Evolutionary conservation across 2,797 vertebrate genomes (phyloP).

Genomic region (Poeciliopsis gracilis): DNA sequence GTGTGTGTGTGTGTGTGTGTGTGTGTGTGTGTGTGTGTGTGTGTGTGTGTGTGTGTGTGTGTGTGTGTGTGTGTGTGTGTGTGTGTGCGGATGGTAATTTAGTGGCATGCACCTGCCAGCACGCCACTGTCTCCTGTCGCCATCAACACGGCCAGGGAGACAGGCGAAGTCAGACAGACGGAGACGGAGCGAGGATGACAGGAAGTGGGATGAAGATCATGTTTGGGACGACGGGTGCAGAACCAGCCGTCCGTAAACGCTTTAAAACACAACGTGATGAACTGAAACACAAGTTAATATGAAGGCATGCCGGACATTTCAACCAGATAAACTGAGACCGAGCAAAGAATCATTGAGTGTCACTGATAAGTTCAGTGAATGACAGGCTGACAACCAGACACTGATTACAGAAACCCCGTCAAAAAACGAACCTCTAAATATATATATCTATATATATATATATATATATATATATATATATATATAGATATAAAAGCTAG

Average conservation of each 20-base stretch:
- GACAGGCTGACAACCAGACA: background rate
- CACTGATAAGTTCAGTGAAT: background rate
- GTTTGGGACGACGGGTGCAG: slow-evolving; percentile 7
- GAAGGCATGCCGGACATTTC: background rate
- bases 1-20: slow-evolving; percentile 38
- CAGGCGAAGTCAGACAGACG: slow-evolving; percentile 58
- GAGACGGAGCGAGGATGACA: slow-evolving; percentile 65
- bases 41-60: slow-evolving; percentile 34
- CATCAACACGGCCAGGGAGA: slow-evolving; percentile 81
- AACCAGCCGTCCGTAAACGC: background rate
- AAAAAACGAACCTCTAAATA: background rate
- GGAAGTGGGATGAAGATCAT: slow-evolving; percentile 19
- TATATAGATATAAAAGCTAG: no score
- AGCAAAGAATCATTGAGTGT: background rate
- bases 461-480: background rate
- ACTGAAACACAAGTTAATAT: background rate
- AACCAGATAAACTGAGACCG: background rate
- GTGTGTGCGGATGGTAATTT: slow-evolving; percentile 84
- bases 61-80: slow-evolving; percentile 60
- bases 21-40: slow-evolving; percentile 62
- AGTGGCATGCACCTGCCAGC: slow-evolving; percentile 99
- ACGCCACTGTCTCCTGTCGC: slow-evolving; percentile 89
- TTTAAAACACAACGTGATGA: background rate
- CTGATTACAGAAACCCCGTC: background rate
- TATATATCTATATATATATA: no score